A percentile compares a stretch with the other conserved stretches of the same genome.
These are phyloP conservation scores for Cariama cristata DNA, from an alignment of 2,113 vertebrate genomes.

Conservation along the genomic window DNA sequence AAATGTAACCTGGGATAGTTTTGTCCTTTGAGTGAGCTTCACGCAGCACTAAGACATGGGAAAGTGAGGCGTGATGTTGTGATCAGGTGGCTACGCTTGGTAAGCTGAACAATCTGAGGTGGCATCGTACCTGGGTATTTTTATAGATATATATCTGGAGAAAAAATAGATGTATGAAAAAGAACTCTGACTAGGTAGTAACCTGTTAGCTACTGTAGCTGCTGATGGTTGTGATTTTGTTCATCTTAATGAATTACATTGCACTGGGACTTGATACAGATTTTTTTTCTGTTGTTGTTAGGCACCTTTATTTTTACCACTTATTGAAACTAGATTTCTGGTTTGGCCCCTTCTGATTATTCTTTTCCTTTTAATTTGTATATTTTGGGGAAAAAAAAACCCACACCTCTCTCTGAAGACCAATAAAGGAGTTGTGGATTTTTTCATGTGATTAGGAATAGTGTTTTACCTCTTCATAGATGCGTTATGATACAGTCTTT, in stretches of 20 bases:
- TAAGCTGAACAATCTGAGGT: not conserved
- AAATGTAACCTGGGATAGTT: not conserved
- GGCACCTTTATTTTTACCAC: not conserved
- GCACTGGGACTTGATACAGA: not conserved
- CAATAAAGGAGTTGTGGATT: not conserved
- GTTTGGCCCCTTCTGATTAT: not conserved
- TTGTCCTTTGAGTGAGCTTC: not conserved
- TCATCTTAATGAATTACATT: not conserved
- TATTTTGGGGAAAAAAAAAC: not conserved
- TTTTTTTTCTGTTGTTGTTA: not conserved
- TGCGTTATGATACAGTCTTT: not conserved
- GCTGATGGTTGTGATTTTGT: not conserved
- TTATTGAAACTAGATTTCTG: not conserved
- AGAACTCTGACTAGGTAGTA: not conserved
- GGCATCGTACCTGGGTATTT: not conserved
- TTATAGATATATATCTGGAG: too few species aligned
- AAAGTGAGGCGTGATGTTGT: not conserved
- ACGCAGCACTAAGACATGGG: fast-evolving
- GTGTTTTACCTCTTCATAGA: not conserved
- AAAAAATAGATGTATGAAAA: not conserved
- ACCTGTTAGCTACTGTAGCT: not conserved
- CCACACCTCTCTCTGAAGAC: not conserved
- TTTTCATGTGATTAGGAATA: not conserved
- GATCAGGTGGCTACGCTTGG: not conserved
- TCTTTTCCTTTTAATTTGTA: not conserved